These are phyloP conservation scores for Paguma larvata DNA, from an alignment of 2,797 vertebrate species.

Conservation along the genomic window DNA sequence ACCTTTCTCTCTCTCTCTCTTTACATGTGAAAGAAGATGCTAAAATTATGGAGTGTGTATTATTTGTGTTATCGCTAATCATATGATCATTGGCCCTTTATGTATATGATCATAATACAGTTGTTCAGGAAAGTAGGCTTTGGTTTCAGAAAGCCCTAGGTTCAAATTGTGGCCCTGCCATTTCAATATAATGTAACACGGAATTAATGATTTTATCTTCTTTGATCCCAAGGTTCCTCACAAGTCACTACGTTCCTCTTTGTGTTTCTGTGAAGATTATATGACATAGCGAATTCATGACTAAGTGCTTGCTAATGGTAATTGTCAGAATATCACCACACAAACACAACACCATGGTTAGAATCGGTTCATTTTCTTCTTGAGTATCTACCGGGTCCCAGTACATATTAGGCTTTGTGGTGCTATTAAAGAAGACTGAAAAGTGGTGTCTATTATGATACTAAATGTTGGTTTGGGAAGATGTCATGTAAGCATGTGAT, in stretches of 20 bases:
- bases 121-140: background rate
- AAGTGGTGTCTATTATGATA: background rate
- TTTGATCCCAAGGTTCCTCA: background rate
- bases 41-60: background rate
- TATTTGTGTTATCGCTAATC: background rate
- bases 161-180: background rate
- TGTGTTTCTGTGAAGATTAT: constrained; percentile 7
- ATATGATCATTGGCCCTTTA: background rate
- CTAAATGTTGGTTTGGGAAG: background rate
- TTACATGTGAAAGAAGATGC: background rate
- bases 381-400: background rate
- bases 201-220: background rate
- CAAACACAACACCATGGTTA: background rate
- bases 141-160: background rate
- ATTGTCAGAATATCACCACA: background rate
- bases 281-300: background rate
- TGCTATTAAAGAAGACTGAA: background rate
- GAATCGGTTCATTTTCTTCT: background rate
- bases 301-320: background rate
- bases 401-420: background rate
- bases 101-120: background rate
- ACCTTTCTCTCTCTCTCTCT: background rate
- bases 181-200: background rate
- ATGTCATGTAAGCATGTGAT: background rate
- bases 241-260: background rate